These are phyloP conservation scores for Athalia circularis DNA, from an alignment of 2,888 invertebrate genomes.

Conservation along the genomic window DNA sequence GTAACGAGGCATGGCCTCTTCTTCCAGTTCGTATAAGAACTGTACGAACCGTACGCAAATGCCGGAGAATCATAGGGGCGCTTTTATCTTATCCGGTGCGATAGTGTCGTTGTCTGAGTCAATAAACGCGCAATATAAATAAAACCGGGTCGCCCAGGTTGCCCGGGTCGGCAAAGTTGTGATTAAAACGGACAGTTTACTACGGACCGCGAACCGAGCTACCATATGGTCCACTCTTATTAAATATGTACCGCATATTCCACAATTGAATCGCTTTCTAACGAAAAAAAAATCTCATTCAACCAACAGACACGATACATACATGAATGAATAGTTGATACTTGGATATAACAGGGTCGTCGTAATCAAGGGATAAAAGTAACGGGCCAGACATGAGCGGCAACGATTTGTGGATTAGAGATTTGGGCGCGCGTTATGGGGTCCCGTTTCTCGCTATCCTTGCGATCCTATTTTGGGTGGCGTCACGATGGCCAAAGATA, in stretches of 20 bases:
- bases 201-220: conserved; percentile 7
- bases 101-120: conserved; percentile 10
- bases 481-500: conserved; percentile 59
- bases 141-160: conserved; percentile 16
- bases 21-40: not conserved
- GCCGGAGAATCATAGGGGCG: too few relatives aligned
- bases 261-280: too few relatives aligned
- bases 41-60: not conserved
- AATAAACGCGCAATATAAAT: conserved; percentile 14
- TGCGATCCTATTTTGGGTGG: conserved; percentile 53
- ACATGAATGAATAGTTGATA: too few relatives aligned
- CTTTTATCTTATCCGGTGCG: conserved; percentile 35
- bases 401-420: conserved; percentile 65
- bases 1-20: not conserved
- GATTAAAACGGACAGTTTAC: conserved; percentile 3
- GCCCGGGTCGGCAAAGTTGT: conserved; percentile 3
- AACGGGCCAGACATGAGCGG: conserved; percentile 58
- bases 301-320: too few relatives aligned
- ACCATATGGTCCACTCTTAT: too few relatives aligned
- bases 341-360: too few relatives aligned
- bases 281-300: too few relatives aligned
- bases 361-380: not conserved
- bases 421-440: conserved; percentile 62
- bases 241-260: not conserved
- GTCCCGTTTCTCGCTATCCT: conserved; percentile 50